Base-by-base conservation (phyloP, 2,888 invertebrate genomes). In the Dasysyrphus albostriatus region DNA sequence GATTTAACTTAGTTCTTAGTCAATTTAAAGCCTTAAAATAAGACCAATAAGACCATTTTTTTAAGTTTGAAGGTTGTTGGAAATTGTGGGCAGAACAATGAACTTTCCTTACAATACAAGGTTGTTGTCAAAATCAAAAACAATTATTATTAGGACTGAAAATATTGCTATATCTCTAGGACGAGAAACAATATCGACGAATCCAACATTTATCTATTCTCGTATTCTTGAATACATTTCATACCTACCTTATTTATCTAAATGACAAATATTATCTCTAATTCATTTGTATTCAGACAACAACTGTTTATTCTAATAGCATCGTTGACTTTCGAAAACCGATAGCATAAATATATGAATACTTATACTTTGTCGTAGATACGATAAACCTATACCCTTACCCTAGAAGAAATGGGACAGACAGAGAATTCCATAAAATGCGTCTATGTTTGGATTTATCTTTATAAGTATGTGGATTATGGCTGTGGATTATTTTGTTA, bases 261-360 rank as follows among this genome's bases (percentile, higher is more conserved):
- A 24, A 61, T 14, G n/a, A 61, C 61, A 61, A 42, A 61, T 24
- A 42, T 42, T 42, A 39, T 44, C 32, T 47, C 12, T 14, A 37
- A 49, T 72, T 84, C 49, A 84, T 84, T 84, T 80, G 70, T 80
- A 80, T 84, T 76, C 84, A 65, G 72, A 76, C 58, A 75, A 73
- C 72, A 72, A 80, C 67, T 42, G 61, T 61, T 61, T 42, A 61
- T 16, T 39, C 80, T 84, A 63, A 75, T 72, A 72, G 42, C 79
- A 59, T 76, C 72, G 72, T 80, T 80, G 84, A 80, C 65, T 76
- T 76, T 59, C 44, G 10, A 76, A 76, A 84, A 70, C 79, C 58
- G 12, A 65, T 49, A 34, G 34, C 49, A 47, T 49, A 65, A n/a
- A 44, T 12, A 32, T 3, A 56, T 56, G 8, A 16, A 58, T 34